Evolutionary conservation across 2,888 invertebrate genomes (phyloP).

Genomic region (Torymus texanus): DNA sequence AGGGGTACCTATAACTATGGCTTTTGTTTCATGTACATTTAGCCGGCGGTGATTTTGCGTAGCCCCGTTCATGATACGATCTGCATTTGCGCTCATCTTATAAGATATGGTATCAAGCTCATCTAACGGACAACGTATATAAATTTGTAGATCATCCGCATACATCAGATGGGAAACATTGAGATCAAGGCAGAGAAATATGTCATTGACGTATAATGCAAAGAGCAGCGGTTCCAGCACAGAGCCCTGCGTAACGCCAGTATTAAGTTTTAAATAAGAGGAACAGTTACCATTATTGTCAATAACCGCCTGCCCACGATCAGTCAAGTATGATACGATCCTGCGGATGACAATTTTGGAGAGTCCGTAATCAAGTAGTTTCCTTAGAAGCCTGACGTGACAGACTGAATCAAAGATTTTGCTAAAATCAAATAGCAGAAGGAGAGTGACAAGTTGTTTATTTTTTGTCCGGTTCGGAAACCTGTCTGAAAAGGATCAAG

Average conservation of each 20-base stretch:
- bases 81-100: too few relatives aligned
- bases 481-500: too few relatives aligned
- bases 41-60: background rate
- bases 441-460: too few relatives aligned
- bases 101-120: too few relatives aligned
- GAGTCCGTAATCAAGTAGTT: background rate
- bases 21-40: background rate
- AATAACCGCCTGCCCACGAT: too few relatives aligned
- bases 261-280: background rate
- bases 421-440: too few relatives aligned
- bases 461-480: too few relatives aligned
- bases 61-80: background rate
- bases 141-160: background rate
- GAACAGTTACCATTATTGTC: too few relatives aligned
- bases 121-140: background rate
- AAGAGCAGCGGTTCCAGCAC: background rate
- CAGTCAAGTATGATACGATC: background rate
- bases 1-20: background rate
- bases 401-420: too few relatives aligned
- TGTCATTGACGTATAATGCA: background rate
- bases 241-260: background rate
- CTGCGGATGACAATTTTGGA: background rate
- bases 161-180: background rate
- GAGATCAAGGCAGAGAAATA: background rate
- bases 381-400: background rate